phyloP scores from a whole-genome alignment of 2,113 vertebrate species.

The Struthidea cinerea region DNA sequence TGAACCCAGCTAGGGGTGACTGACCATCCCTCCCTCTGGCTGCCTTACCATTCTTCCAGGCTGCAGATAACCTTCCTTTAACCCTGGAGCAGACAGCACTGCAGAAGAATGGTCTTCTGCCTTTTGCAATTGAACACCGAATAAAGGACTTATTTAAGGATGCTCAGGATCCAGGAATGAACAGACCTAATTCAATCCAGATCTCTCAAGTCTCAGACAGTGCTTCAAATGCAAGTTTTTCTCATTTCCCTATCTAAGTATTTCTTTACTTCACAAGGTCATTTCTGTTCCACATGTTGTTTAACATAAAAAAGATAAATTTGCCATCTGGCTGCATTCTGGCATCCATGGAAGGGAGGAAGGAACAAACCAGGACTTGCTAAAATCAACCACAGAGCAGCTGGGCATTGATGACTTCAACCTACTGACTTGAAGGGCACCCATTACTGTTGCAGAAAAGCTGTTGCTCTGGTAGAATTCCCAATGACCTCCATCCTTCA shows the following conservation, averaged over 20 bases:
- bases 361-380: neutral
- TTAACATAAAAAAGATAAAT: neutral
- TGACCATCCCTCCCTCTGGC: neutral
- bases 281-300: neutral
- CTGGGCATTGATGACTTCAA: neutral
- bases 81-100: neutral
- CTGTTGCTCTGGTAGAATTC: neutral
- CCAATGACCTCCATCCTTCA: neutral
- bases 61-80: neutral
- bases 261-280: neutral
- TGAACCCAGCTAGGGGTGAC: neutral
- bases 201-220: neutral
- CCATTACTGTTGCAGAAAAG: neutral
- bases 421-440: neutral
- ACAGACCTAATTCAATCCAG: neutral
- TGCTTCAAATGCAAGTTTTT: neutral
- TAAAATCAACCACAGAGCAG: neutral
- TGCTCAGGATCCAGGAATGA: neutral
- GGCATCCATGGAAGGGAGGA: neutral
- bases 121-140: accelerated
- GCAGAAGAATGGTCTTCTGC: neutral
- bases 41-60: neutral
- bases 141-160: neutral
- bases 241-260: neutral
- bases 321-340: neutral